Evolutionary conservation across 2,888 invertebrate species (phyloP), one percentile per base, ranked within the genome.

Genomic region (Apoderus coryli): DNA sequence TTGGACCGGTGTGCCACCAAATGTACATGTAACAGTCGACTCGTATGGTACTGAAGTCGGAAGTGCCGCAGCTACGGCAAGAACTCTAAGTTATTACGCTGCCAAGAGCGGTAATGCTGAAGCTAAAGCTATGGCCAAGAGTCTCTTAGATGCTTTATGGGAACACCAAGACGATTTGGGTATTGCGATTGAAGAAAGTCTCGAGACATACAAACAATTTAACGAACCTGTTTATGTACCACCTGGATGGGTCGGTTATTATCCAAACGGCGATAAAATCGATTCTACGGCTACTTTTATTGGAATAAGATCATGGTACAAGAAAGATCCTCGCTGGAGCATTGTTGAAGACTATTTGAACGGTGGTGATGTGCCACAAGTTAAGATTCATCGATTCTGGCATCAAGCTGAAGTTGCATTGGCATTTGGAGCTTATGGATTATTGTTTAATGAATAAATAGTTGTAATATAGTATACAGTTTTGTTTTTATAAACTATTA

Each of bases 321-420:
- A 44, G 29, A 37, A 37, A 1, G 45, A 45, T 31, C 40, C 43
- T 7, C 33, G 43, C n/a, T 45, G 40, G 39, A 14, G 35, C 7
- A 40, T 42, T 25, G 41, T 45, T 10, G 40, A 45, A 30, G 12
- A 29, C 16, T 39, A 40, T 31, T 31, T 45, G 22, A 42, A 42
- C 22, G 45, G 45, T 14, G 45, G 45, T 7, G 23, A 37, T 6
- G 37, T 27, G 13, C 45, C 45, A 10, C 32, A 15, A 4, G 41
- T 45, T 30, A 38, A 35, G 13, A 44, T 42, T 33, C 45, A 44
- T 34, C 37, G 45, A 28, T 45, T 45, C 38, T 45, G 45, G 45
- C 36, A 41, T 31, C 45, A 45, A 31, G 35, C 45, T 27, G 45
- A 44, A 22, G 37, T 45, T 25, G 45, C 45, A 11, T 27, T 45